Evolutionary conservation across 2,797 vertebrate genomes (phyloP), one percentile per base, ranked within the genome.

Genomic region (Centropyge bicolor): DNA sequence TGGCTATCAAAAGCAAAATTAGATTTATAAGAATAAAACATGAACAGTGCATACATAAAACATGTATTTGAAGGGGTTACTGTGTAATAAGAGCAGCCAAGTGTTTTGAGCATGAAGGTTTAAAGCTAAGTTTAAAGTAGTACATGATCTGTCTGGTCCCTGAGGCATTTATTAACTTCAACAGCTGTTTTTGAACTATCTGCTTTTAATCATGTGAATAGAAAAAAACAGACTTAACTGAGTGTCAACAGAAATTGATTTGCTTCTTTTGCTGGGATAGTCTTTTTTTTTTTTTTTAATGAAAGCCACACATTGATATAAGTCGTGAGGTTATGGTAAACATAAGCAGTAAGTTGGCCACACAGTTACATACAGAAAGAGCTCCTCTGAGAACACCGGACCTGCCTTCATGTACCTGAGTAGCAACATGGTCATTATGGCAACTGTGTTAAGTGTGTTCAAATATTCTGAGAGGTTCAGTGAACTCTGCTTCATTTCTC

Each of bases 301-400:
- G n/a, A 64, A 77, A 45, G 51, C 36, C 61, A 72, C 19, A 65
- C 38, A 55, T 57, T 12, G 36, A 24, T 38, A 43, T 55, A 70
- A 52, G 3, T 14, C 38, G 49, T 13, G 11, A 41, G 12, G 24
- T 70, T 71, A 76, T 35, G 60, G 35, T 77, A 40, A 56, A 66
- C 9, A 52, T 20, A 54, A 75, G 73, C 70, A 41, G 35, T 54
- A 19, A 60, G 66, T 62, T 66, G 45, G 76, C 31, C 83, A 88
- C 86, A 87, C 83, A 68, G 38, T 88, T 88, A 86, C 89, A 89
- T 83, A 90, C 87, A 81, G 27, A 43, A 60, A 31, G 56, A 52
- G 46, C 12, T 86, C 73, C 78, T 86, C 81, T 78, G 84, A 74
- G 68, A 81, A 85, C 48, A 71, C 70, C 1, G 12, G 88, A 19